These are phyloP conservation scores for Hystrix cristata DNA, from an alignment of 2,113 vertebrate species.

Conservation along the genomic window DNA sequence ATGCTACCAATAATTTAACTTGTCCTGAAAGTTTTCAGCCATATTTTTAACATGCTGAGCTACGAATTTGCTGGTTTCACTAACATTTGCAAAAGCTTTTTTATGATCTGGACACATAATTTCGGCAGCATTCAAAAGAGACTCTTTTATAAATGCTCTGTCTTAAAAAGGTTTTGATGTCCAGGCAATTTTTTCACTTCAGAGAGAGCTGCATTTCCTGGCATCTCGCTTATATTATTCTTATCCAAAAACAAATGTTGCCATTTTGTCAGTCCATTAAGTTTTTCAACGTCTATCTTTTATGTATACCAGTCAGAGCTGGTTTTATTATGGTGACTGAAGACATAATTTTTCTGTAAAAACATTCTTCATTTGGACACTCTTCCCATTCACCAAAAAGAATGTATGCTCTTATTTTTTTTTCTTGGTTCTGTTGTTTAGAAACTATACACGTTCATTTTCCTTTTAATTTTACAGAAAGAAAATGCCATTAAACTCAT, in stretches of 20 bases:
- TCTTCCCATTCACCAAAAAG: neutral
- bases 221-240: conserved; percentile 38
- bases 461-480: neutral
- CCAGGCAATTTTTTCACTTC: conserved; percentile 54
- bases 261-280: conserved; percentile 45
- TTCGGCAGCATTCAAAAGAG: conserved; percentile 48
- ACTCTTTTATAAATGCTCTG: conserved; percentile 38
- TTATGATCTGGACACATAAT: conserved; percentile 42
- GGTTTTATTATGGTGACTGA: conserved; percentile 43
- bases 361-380: conserved; percentile 7
- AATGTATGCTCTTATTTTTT: neutral
- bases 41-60: conserved; percentile 3
- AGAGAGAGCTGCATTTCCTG: conserved; percentile 55
- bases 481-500: neutral
- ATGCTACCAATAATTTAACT: conserved; percentile 34
- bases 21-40: neutral
- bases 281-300: neutral
- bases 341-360: conserved; percentile 34
- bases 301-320: neutral
- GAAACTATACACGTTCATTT: neutral
- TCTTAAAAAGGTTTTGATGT: conserved; percentile 55
- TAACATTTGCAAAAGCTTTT: conserved; percentile 54
- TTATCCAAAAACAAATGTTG: conserved; percentile 27
- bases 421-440: neutral
- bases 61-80: neutral